Base-by-base conservation (phyloP, 2,113 vertebrate genomes). In the Spea bombifrons region DNA sequence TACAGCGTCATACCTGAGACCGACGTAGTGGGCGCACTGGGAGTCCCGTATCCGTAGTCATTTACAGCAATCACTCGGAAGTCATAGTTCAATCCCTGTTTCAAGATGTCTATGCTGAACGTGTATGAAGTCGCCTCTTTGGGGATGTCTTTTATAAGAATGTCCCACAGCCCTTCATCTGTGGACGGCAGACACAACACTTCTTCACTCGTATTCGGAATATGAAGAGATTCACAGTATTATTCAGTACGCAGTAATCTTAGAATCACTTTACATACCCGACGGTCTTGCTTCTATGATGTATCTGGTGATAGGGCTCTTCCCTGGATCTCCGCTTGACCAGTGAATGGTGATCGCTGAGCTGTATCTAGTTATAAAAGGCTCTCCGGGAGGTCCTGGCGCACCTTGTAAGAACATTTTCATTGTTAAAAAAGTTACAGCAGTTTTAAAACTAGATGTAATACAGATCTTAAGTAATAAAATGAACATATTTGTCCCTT, bases 161-260 rank as follows among this genome's bases (percentile, higher is more conserved):
- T 96, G 82, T 99, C 97, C 97, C 97, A 99, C 53, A 99, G 89
- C 2, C 97, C 97, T 82, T 99, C 97, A 0, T 99, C 97, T 99
- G 90, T 7, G 86, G 70, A 46, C 8, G 5, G 3, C 13, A 64
- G 44, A 73, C 2, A 73, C 5, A 47, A 61, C 66, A 52, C 9
- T 6, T 52, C 50, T 3, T 52, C 9, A 6, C 50, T 7, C 6
- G 6, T 30, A 30, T 30, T 30, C 30, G 30, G 30, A 30, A 30
- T 30, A 30, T 30, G 30, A 30, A 30, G 30, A 30, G 30, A 30
- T 30, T 30, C 30, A 30, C 30, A n/a, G n/a, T n/a, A n/a, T n/a
- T n/a, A n/a, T 8, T 5, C 8, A 52, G 49, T 52, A 52, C 8
- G 8, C 8, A 8, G 49, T 52, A 52, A 52, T 52, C 9, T 6